These are phyloP conservation scores for Drosophila bocki DNA, from an alignment of 1,140 invertebrate species.

Conservation along the genomic window DNA sequence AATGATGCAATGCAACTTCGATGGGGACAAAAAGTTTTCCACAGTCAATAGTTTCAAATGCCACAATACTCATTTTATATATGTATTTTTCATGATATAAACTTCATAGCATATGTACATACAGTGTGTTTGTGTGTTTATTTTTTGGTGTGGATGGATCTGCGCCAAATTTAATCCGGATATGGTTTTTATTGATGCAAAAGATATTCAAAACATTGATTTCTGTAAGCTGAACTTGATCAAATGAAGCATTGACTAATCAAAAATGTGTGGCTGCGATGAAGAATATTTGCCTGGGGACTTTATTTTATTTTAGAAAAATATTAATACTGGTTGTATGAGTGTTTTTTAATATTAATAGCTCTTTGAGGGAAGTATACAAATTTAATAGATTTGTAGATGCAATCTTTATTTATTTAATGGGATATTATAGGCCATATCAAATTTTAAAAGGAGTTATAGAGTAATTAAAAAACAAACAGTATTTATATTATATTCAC, in stretches of 20 bases:
- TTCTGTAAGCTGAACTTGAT: conserved; percentile 18
- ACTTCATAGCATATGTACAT: conserved; percentile 7
- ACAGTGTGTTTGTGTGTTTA: conserved; percentile 14
- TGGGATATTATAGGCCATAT: neutral
- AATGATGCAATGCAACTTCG: conserved; percentile 23
- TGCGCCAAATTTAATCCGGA: conserved; percentile 45
- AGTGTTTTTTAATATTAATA: neutral
- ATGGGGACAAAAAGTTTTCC: conserved; percentile 43
- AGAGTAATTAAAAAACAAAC: no score
- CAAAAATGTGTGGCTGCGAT: conserved; percentile 27
- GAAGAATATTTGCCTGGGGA: neutral
- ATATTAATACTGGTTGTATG: no score
- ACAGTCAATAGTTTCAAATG: conserved; percentile 28
- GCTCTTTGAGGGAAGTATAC: neutral
- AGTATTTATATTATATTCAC: no score
- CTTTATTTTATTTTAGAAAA: neutral
- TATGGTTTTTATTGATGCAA: conserved; percentile 38
- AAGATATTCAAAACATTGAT: conserved; percentile 19
- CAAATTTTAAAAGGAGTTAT: no score
- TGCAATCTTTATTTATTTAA: neutral
- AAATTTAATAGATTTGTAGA: neutral
- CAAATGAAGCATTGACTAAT: conserved; percentile 25
- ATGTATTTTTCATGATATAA: conserved; percentile 8
- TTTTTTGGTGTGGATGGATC: conserved; percentile 29
- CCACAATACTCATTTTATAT: conserved; percentile 29